phyloP scores from a whole-genome alignment of 2,797 vertebrate species.

The Manis crassicaudata region DNA sequence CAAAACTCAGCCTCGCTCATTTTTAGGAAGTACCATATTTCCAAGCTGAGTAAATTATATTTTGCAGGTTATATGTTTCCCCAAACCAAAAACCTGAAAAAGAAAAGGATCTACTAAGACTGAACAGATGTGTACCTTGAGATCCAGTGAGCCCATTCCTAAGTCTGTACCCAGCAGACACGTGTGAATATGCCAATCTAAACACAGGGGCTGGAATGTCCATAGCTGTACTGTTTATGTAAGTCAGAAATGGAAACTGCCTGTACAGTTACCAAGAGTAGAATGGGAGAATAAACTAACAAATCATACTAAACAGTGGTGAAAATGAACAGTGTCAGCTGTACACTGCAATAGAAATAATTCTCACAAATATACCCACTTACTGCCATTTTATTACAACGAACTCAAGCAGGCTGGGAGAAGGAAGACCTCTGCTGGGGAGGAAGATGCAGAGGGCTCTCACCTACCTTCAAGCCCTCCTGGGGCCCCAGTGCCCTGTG shows the following conservation, averaged over 20 bases:
- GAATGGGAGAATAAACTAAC: background rate
- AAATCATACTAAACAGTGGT: background rate
- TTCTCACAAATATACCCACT: background rate
- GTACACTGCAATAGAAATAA: background rate
- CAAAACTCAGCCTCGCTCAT: background rate
- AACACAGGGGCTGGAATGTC: background rate
- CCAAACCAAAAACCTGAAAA: background rate
- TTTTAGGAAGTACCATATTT: background rate
- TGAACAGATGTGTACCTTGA: background rate
- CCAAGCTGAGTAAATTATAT: background rate
- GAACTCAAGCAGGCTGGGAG: background rate
- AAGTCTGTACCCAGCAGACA: background rate
- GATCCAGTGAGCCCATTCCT: background rate
- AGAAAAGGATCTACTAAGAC: background rate
- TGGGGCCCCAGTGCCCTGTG: background rate
- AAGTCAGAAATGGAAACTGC: background rate
- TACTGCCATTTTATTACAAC: rapidly evolving
- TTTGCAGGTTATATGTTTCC: background rate
- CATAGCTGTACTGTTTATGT: background rate
- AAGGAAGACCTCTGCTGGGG: background rate
- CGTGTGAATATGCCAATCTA: background rate
- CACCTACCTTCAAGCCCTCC: background rate
- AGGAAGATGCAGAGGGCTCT: background rate
- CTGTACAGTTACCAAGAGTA: too few relatives aligned
- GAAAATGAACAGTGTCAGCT: background rate